Evolutionary conservation across 2,113 vertebrate species (phyloP).

Genomic region (Hippocampus abdominalis): DNA sequence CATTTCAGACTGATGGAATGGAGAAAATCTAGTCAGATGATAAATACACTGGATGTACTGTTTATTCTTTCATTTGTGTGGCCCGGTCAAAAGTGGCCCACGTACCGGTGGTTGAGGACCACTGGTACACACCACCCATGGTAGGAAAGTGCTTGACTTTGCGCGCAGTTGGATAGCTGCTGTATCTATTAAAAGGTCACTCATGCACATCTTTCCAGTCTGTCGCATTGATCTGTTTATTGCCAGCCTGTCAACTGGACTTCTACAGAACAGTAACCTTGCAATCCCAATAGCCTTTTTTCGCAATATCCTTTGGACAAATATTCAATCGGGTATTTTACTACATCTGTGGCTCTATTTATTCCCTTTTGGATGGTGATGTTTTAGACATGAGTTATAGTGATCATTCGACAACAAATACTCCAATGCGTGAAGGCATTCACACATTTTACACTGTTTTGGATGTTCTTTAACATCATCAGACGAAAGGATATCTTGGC

Average conservation of each 20-base stretch:
- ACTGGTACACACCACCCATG: not conserved
- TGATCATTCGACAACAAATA: not conserved
- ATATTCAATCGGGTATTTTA: conserved; percentile 43
- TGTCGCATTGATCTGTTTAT: conserved; percentile 54
- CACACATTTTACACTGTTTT: not conserved
- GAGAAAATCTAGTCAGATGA: no score
- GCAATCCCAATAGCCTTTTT: conserved; percentile 55
- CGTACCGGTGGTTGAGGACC: no score
- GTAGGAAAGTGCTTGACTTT: not conserved
- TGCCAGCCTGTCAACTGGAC: conserved; percentile 25
- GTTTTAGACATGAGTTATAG: not conserved
- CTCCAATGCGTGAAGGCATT: not conserved
- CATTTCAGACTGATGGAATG: no score
- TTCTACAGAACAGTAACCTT: conserved; percentile 7
- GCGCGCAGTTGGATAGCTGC: not conserved
- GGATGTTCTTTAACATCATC: not conserved
- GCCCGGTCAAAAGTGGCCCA: no score
- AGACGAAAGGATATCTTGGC: not conserved
- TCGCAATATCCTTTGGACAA: conserved; percentile 33
- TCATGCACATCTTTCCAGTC: conserved; percentile 42
- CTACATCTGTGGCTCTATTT: conserved; percentile 18
- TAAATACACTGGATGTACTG: no score
- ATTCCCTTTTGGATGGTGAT: not conserved
- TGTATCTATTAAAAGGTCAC: conserved; percentile 18
- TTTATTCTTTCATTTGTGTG: no score